A percentile compares a stretch with the other conserved stretches of the same genome.
phyloP scores from a whole-genome alignment of 2,113 vertebrate species.

The Excalfactoria chinensis region DNA sequence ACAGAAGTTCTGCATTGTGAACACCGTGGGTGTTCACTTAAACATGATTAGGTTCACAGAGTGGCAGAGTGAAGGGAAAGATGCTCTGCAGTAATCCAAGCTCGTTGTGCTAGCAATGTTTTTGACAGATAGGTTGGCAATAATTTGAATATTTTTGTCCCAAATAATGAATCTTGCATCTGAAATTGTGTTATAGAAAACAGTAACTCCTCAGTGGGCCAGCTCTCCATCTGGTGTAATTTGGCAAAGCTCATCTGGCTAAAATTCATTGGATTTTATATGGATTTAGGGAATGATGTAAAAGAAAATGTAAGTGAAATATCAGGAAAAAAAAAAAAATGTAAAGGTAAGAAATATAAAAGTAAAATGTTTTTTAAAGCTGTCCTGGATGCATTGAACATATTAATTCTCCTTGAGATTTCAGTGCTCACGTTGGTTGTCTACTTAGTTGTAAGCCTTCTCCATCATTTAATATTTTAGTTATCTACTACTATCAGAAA shows the following conservation, averaged over 20 bases:
- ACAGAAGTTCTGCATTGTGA: slow-evolving; percentile 39
- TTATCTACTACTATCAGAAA: background rate
- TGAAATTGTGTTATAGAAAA: slow-evolving; percentile 56
- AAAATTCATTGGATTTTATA: slow-evolving; percentile 32
- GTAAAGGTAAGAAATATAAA: background rate
- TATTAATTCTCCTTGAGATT: background rate
- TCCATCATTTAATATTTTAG: background rate
- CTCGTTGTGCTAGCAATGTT: slow-evolving; percentile 24
- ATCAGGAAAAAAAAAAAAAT: background rate
- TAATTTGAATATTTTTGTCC: slow-evolving; percentile 61
- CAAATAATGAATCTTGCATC: slow-evolving; percentile 56
- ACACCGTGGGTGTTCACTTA: slow-evolving; percentile 55
- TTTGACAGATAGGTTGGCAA: slow-evolving; percentile 55
- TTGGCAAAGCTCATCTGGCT: slow-evolving; percentile 53
- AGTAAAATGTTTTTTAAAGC: background rate
- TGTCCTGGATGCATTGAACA: background rate
- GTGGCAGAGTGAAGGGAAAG: slow-evolving; percentile 11
- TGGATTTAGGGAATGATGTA: slow-evolving; percentile 1
- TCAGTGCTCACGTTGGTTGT: background rate
- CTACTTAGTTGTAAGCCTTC: background rate
- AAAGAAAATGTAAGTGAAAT: background rate
- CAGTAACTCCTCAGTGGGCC: slow-evolving; percentile 51
- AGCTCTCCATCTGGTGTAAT: slow-evolving; percentile 58
- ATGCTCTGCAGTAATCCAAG: slow-evolving; percentile 33
- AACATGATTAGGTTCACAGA: slow-evolving; percentile 31